These are phyloP conservation scores for Amazona ochrocephala DNA, from an alignment of 2,797 vertebrate genomes.

Conservation along the genomic window DNA sequence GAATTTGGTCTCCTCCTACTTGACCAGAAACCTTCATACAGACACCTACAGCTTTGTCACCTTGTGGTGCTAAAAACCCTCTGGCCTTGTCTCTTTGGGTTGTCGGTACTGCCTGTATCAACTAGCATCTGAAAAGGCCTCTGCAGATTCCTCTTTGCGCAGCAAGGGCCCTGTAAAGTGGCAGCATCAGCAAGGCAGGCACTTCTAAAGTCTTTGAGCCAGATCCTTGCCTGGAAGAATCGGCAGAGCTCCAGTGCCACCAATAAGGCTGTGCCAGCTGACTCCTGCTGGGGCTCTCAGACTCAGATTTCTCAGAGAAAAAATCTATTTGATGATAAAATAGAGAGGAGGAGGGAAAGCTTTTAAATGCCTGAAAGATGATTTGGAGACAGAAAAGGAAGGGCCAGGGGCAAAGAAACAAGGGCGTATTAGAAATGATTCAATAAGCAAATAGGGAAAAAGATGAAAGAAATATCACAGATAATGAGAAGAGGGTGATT, in stretches of 20 bases:
- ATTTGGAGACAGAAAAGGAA: slow-evolving; percentile 33
- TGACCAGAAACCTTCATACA: background rate
- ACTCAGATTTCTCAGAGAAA: background rate
- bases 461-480: slow-evolving; percentile 16
- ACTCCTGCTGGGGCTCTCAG: background rate
- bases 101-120: slow-evolving; percentile 1
- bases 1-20: background rate
- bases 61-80: background rate
- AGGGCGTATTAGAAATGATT: background rate
- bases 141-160: background rate
- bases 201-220: background rate
- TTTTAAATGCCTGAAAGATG: slow-evolving; percentile 16
- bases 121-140: background rate
- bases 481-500: slow-evolving; percentile 1
- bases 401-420: slow-evolving; percentile 22
- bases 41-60: background rate
- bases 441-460: slow-evolving; percentile 11
- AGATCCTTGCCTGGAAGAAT: background rate
- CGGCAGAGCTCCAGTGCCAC: background rate
- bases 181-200: slow-evolving; percentile 21
- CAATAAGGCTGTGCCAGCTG: background rate
- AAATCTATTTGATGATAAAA: background rate
- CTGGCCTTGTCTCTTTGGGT: background rate
- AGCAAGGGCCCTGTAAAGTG: background rate
- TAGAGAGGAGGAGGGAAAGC: slow-evolving; percentile 1